phyloP scores from a whole-genome alignment of 1,140 invertebrate genomes.

The Portunus trituberculatus region DNA sequence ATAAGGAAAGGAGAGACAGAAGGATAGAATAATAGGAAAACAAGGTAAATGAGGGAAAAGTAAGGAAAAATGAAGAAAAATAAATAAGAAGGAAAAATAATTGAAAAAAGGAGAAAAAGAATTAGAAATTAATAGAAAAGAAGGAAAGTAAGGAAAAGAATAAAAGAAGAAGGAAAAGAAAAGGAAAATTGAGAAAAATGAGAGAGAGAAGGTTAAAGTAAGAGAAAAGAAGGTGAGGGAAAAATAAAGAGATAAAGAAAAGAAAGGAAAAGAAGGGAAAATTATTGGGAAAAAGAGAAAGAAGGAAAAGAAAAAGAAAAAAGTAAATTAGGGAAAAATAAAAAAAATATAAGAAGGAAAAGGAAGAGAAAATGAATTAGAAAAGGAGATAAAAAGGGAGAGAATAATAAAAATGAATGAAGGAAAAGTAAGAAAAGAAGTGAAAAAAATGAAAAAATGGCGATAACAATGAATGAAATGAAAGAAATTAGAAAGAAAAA shows the following conservation, averaged over 20 bases:
- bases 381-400: no score
- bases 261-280: background rate
- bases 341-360: no score
- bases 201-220: background rate
- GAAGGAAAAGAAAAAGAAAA: no score
- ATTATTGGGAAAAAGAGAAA: background rate
- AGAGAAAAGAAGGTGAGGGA: no score
- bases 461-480: no score
- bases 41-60: background rate
- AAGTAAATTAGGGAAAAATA: no score
- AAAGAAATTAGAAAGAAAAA: no score
- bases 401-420: no score
- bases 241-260: background rate
- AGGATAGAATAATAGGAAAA: background rate
- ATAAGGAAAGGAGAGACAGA: background rate
- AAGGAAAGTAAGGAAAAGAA: background rate
- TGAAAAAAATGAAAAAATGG: no score
- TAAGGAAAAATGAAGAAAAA: background rate
- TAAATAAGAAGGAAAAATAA: background rate
- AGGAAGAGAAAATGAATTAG: background rate
- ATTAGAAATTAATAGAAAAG: background rate
- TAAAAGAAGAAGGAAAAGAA: background rate
- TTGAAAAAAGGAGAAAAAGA: background rate
- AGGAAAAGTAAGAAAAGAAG: background rate
- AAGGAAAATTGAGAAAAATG: background rate